These are phyloP conservation scores for Scytalopus superciliaris DNA, from an alignment of 2,113 vertebrate species.

Conservation along the genomic window DNA sequence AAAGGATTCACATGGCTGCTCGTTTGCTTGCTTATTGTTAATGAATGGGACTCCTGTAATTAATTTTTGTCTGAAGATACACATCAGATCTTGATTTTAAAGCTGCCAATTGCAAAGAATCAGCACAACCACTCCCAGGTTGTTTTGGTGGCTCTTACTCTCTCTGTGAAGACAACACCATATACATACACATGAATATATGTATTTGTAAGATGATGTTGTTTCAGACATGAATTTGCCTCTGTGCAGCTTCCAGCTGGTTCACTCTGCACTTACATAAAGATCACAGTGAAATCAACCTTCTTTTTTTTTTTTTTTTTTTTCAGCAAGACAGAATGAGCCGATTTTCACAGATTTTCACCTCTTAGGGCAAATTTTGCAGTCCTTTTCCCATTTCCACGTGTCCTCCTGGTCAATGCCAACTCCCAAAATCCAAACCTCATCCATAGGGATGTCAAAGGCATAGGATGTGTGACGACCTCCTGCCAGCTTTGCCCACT, in stretches of 20 bases:
- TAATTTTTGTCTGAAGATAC: neutral
- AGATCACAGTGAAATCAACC: neutral
- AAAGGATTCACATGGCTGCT: neutral
- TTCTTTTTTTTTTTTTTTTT: neutral
- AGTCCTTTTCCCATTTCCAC: neutral
- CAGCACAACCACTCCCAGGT: neutral
- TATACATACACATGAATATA: neutral
- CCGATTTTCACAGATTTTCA: neutral
- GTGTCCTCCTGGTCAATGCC: neutral
- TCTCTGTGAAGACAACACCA: neutral
- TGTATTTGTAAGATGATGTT: neutral
- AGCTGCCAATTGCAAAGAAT: neutral
- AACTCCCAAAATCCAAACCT: neutral
- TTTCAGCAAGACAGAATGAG: neutral
- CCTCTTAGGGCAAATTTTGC: neutral
- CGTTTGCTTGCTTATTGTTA: neutral
- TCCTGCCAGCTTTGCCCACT: neutral
- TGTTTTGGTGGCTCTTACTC: neutral
- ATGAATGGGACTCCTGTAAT: neutral
- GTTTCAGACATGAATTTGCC: neutral
- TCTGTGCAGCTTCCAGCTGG: neutral
- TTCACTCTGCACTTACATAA: neutral
- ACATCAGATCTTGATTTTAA: neutral
- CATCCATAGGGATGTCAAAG: neutral
- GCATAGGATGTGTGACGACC: fast-evolving